These are phyloP conservation scores for Drosophila truncata DNA, from an alignment of 1,140 invertebrate species.

Conservation along the genomic window DNA sequence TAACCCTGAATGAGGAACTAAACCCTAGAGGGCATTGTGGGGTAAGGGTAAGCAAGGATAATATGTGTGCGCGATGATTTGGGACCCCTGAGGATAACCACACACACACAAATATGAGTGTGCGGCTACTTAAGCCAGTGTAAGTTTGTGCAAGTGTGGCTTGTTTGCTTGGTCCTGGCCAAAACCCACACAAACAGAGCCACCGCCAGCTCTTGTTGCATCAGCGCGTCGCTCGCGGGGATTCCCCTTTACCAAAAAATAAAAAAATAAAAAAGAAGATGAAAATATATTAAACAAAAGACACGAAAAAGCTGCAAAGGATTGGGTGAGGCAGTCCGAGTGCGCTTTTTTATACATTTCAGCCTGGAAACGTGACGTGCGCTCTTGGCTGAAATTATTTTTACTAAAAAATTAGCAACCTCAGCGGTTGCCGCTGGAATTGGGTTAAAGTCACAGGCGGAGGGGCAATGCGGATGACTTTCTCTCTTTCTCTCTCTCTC, in stretches of 20 bases:
- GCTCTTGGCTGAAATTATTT: constrained; percentile 67
- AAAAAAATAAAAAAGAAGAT: constrained; percentile 15
- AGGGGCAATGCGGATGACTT: constrained; percentile 23
- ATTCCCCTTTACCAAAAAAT: constrained; percentile 33
- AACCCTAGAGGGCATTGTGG: background rate
- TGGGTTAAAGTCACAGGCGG: constrained; percentile 75
- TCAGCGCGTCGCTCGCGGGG: constrained; percentile 71
- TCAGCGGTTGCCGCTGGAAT: constrained; percentile 74
- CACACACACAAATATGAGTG: constrained; percentile 33
- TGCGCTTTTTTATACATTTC: constrained; percentile 47
- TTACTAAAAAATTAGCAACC: constrained; percentile 79
- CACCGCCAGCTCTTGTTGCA: constrained; percentile 66
- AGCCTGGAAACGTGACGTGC: constrained; percentile 54
- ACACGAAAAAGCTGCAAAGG: constrained; percentile 16
- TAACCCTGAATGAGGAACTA: constrained; percentile 2
- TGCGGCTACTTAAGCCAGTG: constrained; percentile 64
- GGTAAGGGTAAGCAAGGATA: constrained; percentile 25
- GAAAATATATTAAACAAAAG: constrained; percentile 4
- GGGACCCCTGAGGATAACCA: constrained; percentile 3
- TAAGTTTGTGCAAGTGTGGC: constrained; percentile 43
- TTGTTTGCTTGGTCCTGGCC: constrained; percentile 62
- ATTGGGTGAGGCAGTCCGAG: constrained; percentile 18
- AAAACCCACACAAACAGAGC: constrained; percentile 15
- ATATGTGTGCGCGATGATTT: constrained; percentile 26
- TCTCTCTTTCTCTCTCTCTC: background rate